Evolutionary conservation across 2,888 invertebrate genomes (phyloP).

Genomic region (Pinctada fucata): DNA sequence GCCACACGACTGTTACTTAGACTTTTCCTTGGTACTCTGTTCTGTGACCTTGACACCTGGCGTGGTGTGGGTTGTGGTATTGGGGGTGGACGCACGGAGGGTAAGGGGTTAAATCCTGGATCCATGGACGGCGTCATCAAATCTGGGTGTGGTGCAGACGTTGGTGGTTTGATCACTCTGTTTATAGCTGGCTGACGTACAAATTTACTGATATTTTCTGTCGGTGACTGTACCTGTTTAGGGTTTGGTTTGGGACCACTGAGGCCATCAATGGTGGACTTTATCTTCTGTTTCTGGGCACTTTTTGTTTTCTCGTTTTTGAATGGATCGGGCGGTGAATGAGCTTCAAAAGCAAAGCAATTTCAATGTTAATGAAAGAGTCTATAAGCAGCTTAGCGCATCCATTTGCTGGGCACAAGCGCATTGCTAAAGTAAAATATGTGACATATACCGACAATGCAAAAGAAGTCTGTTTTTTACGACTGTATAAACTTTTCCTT

Average conservation of each 20-base stretch:
- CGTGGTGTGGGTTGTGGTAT: background rate
- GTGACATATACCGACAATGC: no score
- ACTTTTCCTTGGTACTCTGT: background rate
- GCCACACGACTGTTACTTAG: background rate
- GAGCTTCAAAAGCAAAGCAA: background rate
- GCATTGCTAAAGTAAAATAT: no score
- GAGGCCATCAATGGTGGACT: background rate
- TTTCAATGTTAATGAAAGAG: background rate
- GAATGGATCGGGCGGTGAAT: constrained; percentile 15
- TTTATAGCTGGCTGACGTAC: background rate
- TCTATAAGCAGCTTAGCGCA: no score
- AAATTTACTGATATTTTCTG: no score
- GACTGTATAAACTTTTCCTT: no score
- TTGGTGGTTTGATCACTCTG: background rate
- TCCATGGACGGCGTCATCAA: background rate
- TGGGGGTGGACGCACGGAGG: background rate
- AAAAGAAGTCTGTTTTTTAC: no score
- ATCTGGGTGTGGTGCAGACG: background rate
- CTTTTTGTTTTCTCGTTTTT: background rate
- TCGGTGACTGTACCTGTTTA: background rate
- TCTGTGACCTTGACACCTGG: background rate
- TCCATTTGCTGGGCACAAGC: no score
- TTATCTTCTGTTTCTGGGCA: background rate
- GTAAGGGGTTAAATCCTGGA: background rate
- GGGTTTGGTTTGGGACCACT: background rate